Conservation (phyloP, 1,140 invertebrate genomes). For the roundworm (Caenorhabditis elegans) region DNA sequence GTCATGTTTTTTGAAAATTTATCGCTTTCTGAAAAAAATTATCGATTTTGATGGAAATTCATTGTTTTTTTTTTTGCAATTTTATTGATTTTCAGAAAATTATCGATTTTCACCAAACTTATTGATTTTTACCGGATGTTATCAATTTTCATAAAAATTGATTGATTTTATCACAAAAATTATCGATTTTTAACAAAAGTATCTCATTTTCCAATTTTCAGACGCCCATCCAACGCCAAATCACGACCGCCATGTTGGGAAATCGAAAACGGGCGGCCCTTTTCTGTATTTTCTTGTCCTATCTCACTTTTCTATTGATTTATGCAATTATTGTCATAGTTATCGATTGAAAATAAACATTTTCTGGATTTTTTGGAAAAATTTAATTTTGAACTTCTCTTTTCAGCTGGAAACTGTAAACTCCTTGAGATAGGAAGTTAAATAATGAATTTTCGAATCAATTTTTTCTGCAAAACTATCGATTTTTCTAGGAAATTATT, state of each 20-base stretch:
- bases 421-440: too few species aligned
- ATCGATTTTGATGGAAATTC: too few species aligned
- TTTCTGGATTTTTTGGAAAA: background rate
- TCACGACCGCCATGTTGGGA: slow-evolving; percentile 34
- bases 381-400: background rate
- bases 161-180: background rate
- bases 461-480: too few species aligned
- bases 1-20: too few species aligned
- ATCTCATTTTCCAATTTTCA: background rate
- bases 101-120: too few species aligned
- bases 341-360: slow-evolving; percentile 28
- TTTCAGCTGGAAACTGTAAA: background rate
- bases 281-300: slow-evolving; percentile 8
- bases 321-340: slow-evolving; percentile 31
- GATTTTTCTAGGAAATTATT: too few species aligned
- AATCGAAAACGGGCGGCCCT: slow-evolving; percentile 26
- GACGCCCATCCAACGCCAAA: slow-evolving; percentile 36
- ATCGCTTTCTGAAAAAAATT: too few species aligned
- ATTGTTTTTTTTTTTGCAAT: too few species aligned
- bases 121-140: too few species aligned
- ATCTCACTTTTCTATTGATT: slow-evolving; percentile 21
- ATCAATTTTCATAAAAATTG: background rate
- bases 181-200: background rate
- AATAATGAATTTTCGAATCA: too few species aligned
- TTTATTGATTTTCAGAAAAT: too few species aligned